Evolutionary conservation across 2,888 invertebrate genomes (phyloP).

Genomic region (Stenoptilia bipunctidactyla): DNA sequence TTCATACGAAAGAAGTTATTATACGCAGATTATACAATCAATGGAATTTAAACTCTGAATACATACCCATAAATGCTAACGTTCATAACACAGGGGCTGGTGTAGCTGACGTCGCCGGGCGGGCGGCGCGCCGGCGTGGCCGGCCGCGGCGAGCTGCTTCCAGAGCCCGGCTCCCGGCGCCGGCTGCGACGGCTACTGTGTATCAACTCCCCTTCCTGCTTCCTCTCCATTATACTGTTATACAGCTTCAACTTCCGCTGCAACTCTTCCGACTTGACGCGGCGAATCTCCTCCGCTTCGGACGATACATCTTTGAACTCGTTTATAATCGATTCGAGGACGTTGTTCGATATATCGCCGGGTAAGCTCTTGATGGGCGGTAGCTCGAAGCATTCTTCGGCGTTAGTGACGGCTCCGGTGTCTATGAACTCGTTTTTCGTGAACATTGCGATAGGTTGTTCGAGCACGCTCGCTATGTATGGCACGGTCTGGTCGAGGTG

Average conservation of each 20-base stretch:
- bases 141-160: conserved; percentile 30
- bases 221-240: conserved; percentile 79
- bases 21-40: no score
- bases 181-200: conserved; percentile 65
- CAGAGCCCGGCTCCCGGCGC: conserved; percentile 30
- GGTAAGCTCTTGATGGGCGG: conserved; percentile 71
- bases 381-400: conserved; percentile 82
- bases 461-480: conserved; percentile 49
- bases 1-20: no score
- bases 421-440: conserved; percentile 39
- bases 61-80: conserved; percentile 39
- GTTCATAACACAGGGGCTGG: conserved; percentile 44
- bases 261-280: conserved; percentile 36
- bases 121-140: conserved; percentile 28
- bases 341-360: conserved; percentile 47
- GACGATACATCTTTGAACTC: conserved; percentile 47
- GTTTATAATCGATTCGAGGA: conserved; percentile 53
- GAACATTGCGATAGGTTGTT: conserved; percentile 48
- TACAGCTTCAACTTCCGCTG: conserved; percentile 74
- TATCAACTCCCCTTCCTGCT: conserved; percentile 79
- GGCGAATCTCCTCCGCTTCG: conserved; percentile 39
- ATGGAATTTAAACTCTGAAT: no score
- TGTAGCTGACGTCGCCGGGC: conserved; percentile 30
- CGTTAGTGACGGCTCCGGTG: conserved; percentile 51
- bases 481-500: conserved; percentile 49